Conservation (phyloP, 2,797 vertebrate species). For the Arctocebus calabarensis region DNA sequence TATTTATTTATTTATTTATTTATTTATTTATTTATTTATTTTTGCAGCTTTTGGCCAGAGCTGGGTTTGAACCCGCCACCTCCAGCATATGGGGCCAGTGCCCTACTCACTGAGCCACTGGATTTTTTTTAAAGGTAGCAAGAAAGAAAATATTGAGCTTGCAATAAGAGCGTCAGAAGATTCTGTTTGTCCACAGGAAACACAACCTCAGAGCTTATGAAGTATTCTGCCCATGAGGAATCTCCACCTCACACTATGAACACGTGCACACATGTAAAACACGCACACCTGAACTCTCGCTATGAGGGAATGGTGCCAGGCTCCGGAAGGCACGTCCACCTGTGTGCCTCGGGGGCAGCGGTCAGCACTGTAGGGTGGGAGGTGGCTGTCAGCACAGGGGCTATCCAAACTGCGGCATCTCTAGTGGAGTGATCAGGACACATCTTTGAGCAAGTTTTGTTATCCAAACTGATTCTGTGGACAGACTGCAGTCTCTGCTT, state of each 20-base stretch:
- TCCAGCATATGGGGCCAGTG: no score
- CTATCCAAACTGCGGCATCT: no score
- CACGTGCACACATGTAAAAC: accelerated
- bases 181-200: neutral
- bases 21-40: no score
- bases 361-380: neutral
- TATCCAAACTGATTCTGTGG: neutral
- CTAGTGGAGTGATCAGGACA: neutral
- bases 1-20: neutral
- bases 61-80: no score
- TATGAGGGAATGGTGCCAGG: accelerated
- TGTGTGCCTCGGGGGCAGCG: neutral
- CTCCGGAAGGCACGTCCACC: neutral
- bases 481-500: neutral
- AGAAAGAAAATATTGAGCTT: neutral
- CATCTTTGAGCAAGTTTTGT: neutral
- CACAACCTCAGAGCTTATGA: neutral
- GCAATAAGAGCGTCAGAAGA: neutral
- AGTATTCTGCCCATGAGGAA: neutral
- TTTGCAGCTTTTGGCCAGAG: no score
- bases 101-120: no score
- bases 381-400: neutral
- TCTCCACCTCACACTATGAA: no score
- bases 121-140: neutral
- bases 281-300: accelerated